Evolutionary conservation across 1,140 invertebrate genomes (phyloP).

Genomic region (Alviniconcha marisindica): DNA sequence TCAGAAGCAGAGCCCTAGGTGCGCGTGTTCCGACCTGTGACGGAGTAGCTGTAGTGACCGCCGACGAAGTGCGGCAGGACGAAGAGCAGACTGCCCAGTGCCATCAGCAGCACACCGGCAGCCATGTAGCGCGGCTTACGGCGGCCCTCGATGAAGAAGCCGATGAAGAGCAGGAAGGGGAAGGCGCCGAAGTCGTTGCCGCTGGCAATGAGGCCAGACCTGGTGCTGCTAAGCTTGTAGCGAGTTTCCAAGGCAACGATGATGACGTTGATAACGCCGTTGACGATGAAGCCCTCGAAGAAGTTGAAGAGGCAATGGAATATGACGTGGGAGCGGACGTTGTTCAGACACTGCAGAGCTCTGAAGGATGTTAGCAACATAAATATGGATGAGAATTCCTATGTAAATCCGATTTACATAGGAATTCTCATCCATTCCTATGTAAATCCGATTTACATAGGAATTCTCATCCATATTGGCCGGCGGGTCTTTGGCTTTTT

Average conservation of each 20-base stretch:
- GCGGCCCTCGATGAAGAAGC: constrained; percentile 86
- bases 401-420: no score
- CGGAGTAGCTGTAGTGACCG: constrained; percentile 48
- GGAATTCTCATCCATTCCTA: no score
- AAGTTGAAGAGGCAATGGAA: constrained; percentile 60
- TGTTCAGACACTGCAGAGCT: constrained; percentile 53
- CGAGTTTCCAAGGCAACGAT: constrained; percentile 90
- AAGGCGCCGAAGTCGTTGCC: constrained; percentile 89
- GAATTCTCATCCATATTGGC: no score
- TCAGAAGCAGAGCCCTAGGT: no score
- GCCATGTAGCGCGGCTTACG: constrained; percentile 86
- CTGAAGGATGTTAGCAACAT: no score
- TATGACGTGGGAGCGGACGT: constrained; percentile 52
- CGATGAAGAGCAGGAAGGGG: constrained; percentile 86
- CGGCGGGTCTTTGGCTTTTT: no score
- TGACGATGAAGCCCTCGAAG: constrained; percentile 86
- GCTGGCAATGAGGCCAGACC: constrained; percentile 87
- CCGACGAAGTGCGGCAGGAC: constrained; percentile 91
- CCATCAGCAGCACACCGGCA: constrained; percentile 88
- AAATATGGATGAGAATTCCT: not conserved
- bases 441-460: no score
- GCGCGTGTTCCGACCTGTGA: no score
- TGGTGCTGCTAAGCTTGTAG: constrained; percentile 84
- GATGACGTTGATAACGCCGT: constrained; percentile 90
- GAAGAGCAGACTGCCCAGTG: constrained; percentile 87